These are phyloP conservation scores for Zaprionus africanus DNA, from an alignment of 1,140 invertebrate species.

Conservation along the genomic window DNA sequence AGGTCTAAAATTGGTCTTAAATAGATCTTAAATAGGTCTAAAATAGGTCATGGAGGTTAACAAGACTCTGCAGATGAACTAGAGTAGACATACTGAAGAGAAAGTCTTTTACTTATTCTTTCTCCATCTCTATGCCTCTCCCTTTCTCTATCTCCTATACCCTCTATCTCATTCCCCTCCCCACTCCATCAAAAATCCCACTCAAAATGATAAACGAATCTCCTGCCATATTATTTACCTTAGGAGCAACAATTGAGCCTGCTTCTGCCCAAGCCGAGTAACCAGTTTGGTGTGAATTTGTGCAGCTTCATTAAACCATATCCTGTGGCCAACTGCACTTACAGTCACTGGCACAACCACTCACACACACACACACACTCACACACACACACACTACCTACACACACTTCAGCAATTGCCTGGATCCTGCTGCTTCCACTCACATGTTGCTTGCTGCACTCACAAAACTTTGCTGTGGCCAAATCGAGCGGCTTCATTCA, in stretches of 20 bases:
- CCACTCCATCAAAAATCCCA: background rate
- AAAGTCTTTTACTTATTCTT: too few species aligned
- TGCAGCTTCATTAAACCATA: conserved; percentile 73
- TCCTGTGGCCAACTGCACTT: conserved; percentile 43
- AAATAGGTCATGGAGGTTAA: too few species aligned
- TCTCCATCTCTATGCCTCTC: too few species aligned
- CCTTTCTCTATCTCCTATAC: too few species aligned
- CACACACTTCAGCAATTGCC: conserved; percentile 17
- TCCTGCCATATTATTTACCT: conserved; percentile 14
- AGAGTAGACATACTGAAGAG: too few species aligned
- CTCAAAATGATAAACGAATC: background rate
- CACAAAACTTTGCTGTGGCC: conserved; percentile 58
- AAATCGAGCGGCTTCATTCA: conserved; percentile 76
- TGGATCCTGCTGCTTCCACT: conserved; percentile 22
- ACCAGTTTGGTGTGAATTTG: conserved; percentile 61
- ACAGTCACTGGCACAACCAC: conserved; percentile 16
- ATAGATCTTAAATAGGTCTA: too few species aligned
- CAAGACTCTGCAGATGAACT: too few species aligned
- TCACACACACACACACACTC: conserved; percentile 28
- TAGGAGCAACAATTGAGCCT: background rate
- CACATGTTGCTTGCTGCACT: conserved; percentile 68
- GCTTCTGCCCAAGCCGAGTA: conserved; percentile 2
- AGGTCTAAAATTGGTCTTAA: too few species aligned
- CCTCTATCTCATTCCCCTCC: too few species aligned
- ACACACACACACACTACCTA: conserved; percentile 7